A percentile compares a stretch with the other conserved stretches of the same genome.
Conservation (phyloP, 2,888 invertebrate genomes). For the Tiliacea aurago region DNA sequence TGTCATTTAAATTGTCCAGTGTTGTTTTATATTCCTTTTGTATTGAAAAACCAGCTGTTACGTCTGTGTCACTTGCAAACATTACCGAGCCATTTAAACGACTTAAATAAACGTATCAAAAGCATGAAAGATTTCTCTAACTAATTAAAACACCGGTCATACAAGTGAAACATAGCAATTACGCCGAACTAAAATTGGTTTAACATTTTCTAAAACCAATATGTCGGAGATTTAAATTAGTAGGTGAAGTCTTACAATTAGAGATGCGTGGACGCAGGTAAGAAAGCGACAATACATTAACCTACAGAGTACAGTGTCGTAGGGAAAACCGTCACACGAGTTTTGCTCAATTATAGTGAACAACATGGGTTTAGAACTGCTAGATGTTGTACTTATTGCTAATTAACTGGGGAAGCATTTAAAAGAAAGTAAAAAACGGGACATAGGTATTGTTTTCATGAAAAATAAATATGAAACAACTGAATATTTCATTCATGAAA, state of each 20-base stretch:
- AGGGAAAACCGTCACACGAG: conserved; percentile 88
- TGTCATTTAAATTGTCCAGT: conserved; percentile 25
- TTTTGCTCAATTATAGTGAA: conserved; percentile 85
- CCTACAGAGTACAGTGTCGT: conserved; percentile 84
- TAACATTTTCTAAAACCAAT: conserved; percentile 80
- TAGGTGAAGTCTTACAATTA: conserved; percentile 88
- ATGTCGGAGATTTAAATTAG: conserved; percentile 82
- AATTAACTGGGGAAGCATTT: conserved; percentile 19
- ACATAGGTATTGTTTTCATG: background rate
- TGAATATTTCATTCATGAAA: background rate
- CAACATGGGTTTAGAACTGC: conserved; percentile 67
- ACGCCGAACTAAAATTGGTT: conserved; percentile 71
- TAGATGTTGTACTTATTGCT: conserved; percentile 57
- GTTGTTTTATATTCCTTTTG: conserved; percentile 23
- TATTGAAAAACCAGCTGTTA: conserved; percentile 19
- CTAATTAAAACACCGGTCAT: conserved; percentile 77
- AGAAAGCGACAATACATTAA: conserved; percentile 88
- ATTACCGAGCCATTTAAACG: conserved; percentile 35
- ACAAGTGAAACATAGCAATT: conserved; percentile 74
- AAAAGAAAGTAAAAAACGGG: background rate
- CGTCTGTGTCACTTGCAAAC: conserved; percentile 21
- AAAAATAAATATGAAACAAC: background rate
- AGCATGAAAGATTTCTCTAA: conserved; percentile 58
- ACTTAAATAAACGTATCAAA: conserved; percentile 48
- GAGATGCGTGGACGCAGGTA: conserved; percentile 83